Percentiles rank a stretch among this genome's conserved stretches.
Conservation (phyloP, 2,888 invertebrate species). For the Temnothorax unifasciatus region DNA sequence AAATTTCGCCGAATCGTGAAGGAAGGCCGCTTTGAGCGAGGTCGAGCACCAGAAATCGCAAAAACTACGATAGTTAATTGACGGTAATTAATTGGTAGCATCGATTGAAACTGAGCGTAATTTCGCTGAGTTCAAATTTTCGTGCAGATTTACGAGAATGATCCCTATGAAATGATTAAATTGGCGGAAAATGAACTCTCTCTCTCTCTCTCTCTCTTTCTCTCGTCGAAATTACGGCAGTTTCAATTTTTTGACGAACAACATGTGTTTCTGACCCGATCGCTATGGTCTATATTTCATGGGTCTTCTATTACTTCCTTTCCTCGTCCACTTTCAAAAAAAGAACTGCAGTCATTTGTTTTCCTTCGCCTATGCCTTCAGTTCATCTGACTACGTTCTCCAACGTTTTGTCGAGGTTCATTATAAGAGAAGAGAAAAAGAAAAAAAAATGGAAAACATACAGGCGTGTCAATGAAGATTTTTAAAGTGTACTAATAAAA, state of each 20-base stretch:
- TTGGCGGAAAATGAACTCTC: neutral
- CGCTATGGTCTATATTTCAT: conserved; percentile 55
- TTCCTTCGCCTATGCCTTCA: neutral
- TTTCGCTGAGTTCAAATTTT: conserved; percentile 23
- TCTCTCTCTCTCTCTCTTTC: neutral
- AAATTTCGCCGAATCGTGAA: conserved; percentile 64
- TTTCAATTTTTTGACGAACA: conserved; percentile 23
- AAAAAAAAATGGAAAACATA: conserved; percentile 29
- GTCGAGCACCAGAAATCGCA: neutral
- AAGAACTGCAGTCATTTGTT: conserved; percentile 54
- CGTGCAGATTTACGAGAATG: neutral
- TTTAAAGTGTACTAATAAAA: conserved; percentile 81
- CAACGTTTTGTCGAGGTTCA: conserved; percentile 52
- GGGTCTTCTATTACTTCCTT: conserved; percentile 64
- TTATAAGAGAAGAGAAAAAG: conserved; percentile 57
- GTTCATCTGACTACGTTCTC: conserved; percentile 43
- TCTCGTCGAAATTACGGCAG: neutral
- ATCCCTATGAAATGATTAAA: neutral
- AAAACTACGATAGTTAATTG: neutral
- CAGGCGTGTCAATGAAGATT: conserved; percentile 72
- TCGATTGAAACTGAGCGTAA: conserved; percentile 24
- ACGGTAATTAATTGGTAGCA: neutral
- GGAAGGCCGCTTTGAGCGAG: conserved; percentile 27
- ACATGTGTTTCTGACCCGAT: conserved; percentile 37
- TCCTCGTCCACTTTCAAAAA: conserved; percentile 26